phyloP scores from a whole-genome alignment of 2,797 vertebrate species.

The Gila robusta region DNA sequence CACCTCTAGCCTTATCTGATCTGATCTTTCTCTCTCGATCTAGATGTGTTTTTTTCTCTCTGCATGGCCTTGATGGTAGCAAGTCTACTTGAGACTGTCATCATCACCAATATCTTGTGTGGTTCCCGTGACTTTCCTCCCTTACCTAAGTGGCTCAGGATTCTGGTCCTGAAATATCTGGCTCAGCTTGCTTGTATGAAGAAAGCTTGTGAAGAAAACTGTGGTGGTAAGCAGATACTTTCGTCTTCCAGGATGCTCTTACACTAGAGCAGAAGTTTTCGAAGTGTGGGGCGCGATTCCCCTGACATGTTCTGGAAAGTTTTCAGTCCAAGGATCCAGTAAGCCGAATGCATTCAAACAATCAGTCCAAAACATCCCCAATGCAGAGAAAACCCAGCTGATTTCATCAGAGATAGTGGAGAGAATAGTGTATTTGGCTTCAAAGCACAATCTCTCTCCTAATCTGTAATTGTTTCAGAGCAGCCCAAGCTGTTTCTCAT shows the following conservation, averaged over 20 bases:
- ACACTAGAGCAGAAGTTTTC: background rate
- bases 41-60: slow-evolving; percentile 69
- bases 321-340: too few relatives aligned
- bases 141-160: slow-evolving; percentile 63
- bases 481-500: too few relatives aligned
- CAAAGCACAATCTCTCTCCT: too few relatives aligned
- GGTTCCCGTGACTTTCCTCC: slow-evolving; percentile 61
- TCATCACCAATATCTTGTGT: slow-evolving; percentile 76
- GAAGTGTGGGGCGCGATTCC: too few relatives aligned
- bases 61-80: slow-evolving; percentile 78
- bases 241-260: background rate
- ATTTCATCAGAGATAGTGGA: too few relatives aligned
- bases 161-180: slow-evolving; percentile 57
- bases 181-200: slow-evolving; percentile 53
- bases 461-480: too few relatives aligned
- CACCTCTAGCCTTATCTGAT: background rate
- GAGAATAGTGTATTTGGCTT: too few relatives aligned
- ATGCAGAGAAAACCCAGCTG: too few relatives aligned
- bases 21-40: slow-evolving; percentile 25
- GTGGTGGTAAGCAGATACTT: slow-evolving; percentile 13
- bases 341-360: too few relatives aligned
- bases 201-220: background rate
- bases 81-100: slow-evolving; percentile 76
- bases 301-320: too few relatives aligned
- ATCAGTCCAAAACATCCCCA: too few relatives aligned